Base-by-base conservation (phyloP, 2,888 invertebrate genomes). In the Apamea sordens region DNA sequence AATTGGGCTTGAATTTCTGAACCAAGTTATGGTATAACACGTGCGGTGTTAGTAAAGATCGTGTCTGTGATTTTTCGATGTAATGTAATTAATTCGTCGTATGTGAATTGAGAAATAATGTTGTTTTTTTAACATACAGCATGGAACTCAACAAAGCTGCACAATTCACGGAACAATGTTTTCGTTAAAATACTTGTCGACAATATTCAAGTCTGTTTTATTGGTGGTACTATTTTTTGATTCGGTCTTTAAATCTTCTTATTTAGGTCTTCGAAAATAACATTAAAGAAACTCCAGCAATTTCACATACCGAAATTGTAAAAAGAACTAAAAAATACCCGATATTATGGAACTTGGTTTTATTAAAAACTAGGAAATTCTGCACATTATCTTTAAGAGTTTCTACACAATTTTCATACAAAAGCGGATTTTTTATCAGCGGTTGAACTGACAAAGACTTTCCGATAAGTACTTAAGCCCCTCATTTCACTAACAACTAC, bases 371-470 rank as follows among this genome's bases (percentile, higher is more conserved):
- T n/a, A 50, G 18, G 0, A 47, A 28, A 18, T 44, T 41, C n/a
- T n/a, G 4, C 59, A 53, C 32, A 10, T 32, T 11, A 56, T 47
- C 32, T 44, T 76, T 36, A 21, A 32, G 21, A 47, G 18, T 36
- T 41, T 15, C 28, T 2, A 50, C 13, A 53, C 7, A 71, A 72
- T 61, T 80, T 76, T 44, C 11, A 15, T 63, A 63, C 3, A 3
- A 64, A 36, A 68, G 24, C 47, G 18, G 28, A 24, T 50, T 53
- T 70, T 69, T 67, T 71, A 76, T 61, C 50, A 53, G 24, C 24
- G 24, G 28, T 63, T 64, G 59, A 71, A 81, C 65, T 10, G 32
- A 75, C 64, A 85, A 81, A 59, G 67, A 53, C 18, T 85, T 79
- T 56, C 65, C 65, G 63, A 79, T 74, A 79, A 76, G 2, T 21